A percentile compares a stretch with the other conserved stretches of the same genome.
phyloP scores from a whole-genome alignment of 2,888 invertebrate species.

The Ichneumoninae sp. region DNA sequence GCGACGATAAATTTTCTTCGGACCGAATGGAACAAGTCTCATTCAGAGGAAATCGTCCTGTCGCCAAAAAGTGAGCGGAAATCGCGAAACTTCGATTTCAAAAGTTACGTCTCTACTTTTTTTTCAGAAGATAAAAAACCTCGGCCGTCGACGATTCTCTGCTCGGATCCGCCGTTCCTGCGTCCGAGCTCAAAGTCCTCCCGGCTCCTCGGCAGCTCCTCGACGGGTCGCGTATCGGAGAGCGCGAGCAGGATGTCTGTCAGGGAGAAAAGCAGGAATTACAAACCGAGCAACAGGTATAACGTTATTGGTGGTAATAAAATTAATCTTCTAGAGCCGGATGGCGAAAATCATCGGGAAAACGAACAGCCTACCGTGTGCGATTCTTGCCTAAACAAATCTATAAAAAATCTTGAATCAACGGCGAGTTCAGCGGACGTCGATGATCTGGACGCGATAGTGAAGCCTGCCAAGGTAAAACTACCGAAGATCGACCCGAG shows the following conservation, averaged over 20 bases:
- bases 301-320: conserved; percentile 28
- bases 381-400: conserved; percentile 40
- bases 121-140: conserved; percentile 64
- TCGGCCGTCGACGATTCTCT: conserved; percentile 74
- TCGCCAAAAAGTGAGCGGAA: conserved; percentile 50
- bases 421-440: neutral
- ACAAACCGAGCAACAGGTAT: conserved; percentile 80
- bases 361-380: conserved; percentile 39
- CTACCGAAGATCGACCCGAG: conserved; percentile 54
- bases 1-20: conserved; percentile 83
- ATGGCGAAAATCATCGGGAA: conserved; percentile 24
- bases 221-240: conserved; percentile 45
- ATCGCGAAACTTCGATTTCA: conserved; percentile 18
- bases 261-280: conserved; percentile 72
- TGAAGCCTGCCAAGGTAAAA: conserved; percentile 61
- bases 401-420: neutral
- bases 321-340: conserved; percentile 34
- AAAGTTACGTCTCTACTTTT: conserved; percentile 25
- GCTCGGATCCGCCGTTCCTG: conserved; percentile 70
- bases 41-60: conserved; percentile 76
- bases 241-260: conserved; percentile 65
- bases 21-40: conserved; percentile 80
- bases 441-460: conserved; percentile 19
- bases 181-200: conserved; percentile 51
- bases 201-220: conserved; percentile 44